A percentile compares a stretch with the other conserved stretches of the same genome.
These are phyloP conservation scores for Diogma glabrata DNA, from an alignment of 2,888 invertebrate species.

Conservation along the genomic window DNA sequence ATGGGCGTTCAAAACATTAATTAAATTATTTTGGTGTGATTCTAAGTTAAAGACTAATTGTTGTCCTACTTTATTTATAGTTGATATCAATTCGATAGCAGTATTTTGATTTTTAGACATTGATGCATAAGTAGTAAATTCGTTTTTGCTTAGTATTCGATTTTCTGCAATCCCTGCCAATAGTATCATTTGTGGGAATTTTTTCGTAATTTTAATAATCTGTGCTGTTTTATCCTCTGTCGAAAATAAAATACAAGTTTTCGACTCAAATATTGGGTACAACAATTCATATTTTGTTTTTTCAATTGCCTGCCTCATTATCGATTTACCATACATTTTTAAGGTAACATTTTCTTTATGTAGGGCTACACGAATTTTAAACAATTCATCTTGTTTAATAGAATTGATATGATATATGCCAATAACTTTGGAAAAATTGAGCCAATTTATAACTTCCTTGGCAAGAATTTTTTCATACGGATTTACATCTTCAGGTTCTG, in stretches of 20 bases:
- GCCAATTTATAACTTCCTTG: conserved; percentile 55
- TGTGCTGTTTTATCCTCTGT: conserved; percentile 47
- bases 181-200: conserved; percentile 56
- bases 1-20: conserved; percentile 53
- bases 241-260: conserved; percentile 57
- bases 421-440: conserved; percentile 58
- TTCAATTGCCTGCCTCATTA: conserved; percentile 52
- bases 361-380: conserved; percentile 49
- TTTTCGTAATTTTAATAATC: conserved; percentile 54
- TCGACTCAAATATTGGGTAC: conserved; percentile 49
- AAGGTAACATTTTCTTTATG: conserved; percentile 57
- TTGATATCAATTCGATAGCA: conserved; percentile 55
- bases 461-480: conserved; percentile 63
- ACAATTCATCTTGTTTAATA: conserved; percentile 50
- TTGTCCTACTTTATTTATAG: conserved; percentile 52
- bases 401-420: conserved; percentile 63
- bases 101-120: conserved; percentile 53
- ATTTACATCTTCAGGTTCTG: conserved; percentile 41
- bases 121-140: conserved; percentile 52
- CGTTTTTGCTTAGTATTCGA: conserved; percentile 52
- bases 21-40: conserved; percentile 54
- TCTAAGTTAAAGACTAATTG: conserved; percentile 53
- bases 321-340: conserved; percentile 51
- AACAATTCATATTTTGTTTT: conserved; percentile 57
- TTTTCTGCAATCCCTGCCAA: conserved; percentile 69